These are phyloP conservation scores for Arvicanthis niloticus DNA, from an alignment of 2,113 vertebrate genomes.

Conservation along the genomic window DNA sequence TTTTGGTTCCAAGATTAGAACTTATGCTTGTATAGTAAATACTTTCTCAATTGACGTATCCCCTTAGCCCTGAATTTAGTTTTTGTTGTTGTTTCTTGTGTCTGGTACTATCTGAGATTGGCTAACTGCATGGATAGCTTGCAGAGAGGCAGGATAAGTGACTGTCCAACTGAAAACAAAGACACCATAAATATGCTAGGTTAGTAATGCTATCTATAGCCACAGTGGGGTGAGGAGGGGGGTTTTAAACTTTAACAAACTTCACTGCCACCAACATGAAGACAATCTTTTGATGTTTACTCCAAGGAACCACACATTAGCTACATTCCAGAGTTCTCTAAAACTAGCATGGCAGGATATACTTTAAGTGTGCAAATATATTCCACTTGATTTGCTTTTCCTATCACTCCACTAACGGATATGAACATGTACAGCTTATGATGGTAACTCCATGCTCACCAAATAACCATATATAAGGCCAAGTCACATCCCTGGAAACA, in stretches of 20 bases:
- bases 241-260: background rate
- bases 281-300: background rate
- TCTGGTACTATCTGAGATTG: background rate
- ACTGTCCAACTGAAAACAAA: background rate
- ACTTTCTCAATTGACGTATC: background rate
- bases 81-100: background rate
- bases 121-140: background rate
- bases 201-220: background rate
- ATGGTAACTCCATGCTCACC: background rate
- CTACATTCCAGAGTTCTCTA: background rate
- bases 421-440: background rate
- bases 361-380: background rate
- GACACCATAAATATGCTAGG: fast-evolving
- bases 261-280: background rate
- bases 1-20: background rate
- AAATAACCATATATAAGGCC: background rate
- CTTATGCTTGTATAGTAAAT: background rate
- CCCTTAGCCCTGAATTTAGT: background rate
- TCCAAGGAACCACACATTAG: background rate
- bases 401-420: background rate
- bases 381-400: background rate
- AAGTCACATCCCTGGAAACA: background rate
- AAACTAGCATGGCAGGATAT: background rate
- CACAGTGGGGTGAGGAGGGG: background rate
- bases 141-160: no score